Base-by-base conservation (phyloP, 37 sponge, comb jelly and placozoan genomes). In the Dysidea cf. avara region DNA sequence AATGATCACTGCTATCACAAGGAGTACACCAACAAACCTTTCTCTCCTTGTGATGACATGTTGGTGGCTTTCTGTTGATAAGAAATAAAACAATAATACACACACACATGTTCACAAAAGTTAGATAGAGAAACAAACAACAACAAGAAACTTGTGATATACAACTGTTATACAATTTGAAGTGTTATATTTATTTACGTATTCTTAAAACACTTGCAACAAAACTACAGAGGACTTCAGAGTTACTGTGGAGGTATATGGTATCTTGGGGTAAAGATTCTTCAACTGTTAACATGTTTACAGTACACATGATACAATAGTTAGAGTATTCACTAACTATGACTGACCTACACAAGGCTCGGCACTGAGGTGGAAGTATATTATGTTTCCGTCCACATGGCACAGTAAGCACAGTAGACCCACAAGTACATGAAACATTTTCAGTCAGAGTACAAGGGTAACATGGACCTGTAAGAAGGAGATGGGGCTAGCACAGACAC, bases 371-470 rank as follows among this genome's bases (percentile, higher is more conserved):
- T 4, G 94, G 97, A 14, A 75, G 68, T 0, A 82, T 74, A 12
- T 64, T 34, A 18, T 74, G 66, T 80, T 87, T 78, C 46, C 83
- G 33, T 0, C 94, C 94, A 75, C 97, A 96, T 3, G 91, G 80
- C 3, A 93, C 94, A 13, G 80, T 75, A 21, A 60, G 20, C 35
- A 21, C 64, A 13, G 97, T 80, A 9, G 58, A 28, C 2, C 85
- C 85, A 87, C 97, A 96, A 17, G 63, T 36, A 74, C 97, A 96
- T 3, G 65, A 39, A 25, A 93, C 64, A 0, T 66, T 79, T 24
- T 72, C 84, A 3, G 77, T 83, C 65, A 76, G 62, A 2, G 83
- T 50, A 66, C 97, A 96, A 0, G 97, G 97, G 64, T 96, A 96
- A 64, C 97, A 96, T 0, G 59, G 85, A 39, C 94, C 96, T 87